Conservation (phyloP, 1,140 invertebrate genomes). For the Tenebrio molitor region DNA sequence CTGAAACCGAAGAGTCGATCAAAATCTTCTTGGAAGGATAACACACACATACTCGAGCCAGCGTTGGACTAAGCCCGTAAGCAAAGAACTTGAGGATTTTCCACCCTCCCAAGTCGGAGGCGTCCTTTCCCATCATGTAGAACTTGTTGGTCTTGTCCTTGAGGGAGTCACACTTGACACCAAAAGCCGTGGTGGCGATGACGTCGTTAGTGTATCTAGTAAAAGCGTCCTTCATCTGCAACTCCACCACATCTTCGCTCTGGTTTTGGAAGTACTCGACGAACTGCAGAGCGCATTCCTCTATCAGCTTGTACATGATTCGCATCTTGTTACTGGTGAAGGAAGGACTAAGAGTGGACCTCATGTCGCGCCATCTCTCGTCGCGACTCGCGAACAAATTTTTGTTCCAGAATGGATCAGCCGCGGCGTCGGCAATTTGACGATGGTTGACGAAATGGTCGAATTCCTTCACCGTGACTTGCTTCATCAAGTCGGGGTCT, state of each 20-base stretch:
- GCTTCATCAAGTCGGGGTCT: conserved; percentile 68
- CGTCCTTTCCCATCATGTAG: conserved; percentile 61
- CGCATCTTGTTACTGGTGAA: conserved; percentile 67
- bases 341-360: conserved; percentile 64
- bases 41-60: not conserved
- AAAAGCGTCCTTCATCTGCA: conserved; percentile 56
- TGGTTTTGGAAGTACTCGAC: conserved; percentile 59
- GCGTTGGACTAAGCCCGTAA: conserved; percentile 16
- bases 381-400: conserved; percentile 70
- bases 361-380: conserved; percentile 65
- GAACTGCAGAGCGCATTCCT: conserved; percentile 60
- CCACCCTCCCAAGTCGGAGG: conserved; percentile 55
- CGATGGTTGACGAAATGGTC: conserved; percentile 68
- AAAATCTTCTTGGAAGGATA: not conserved
- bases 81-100: conserved; percentile 36
- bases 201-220: conserved; percentile 64
- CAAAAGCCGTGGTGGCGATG: conserved; percentile 66
- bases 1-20: not conserved
- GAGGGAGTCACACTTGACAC: conserved; percentile 65
- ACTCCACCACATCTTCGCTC: conserved; percentile 41
- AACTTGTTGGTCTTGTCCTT: conserved; percentile 64
- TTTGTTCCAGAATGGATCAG: conserved; percentile 70
- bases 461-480: conserved; percentile 70
- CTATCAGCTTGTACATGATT: conserved; percentile 61
- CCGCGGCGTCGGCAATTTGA: conserved; percentile 65